Evolutionary conservation across 1,140 invertebrate species (phyloP).

Genomic region (Plodia interpunctella): DNA sequence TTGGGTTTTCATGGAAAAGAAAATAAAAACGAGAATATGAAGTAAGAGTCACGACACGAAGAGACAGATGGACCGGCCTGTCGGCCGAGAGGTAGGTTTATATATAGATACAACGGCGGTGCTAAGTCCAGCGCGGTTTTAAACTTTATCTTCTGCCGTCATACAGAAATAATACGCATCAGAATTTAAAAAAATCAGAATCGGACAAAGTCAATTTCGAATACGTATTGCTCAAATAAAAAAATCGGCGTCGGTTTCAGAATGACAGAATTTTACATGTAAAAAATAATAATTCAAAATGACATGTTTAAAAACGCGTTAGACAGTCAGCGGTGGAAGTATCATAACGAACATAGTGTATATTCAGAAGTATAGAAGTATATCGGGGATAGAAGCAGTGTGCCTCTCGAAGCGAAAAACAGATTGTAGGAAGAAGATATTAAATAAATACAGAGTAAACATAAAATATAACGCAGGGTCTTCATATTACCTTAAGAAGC

Average conservation of each 20-base stretch:
- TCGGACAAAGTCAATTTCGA: too few species aligned
- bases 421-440: conserved; percentile 53
- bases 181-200: too few species aligned
- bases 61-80: conserved; percentile 32
- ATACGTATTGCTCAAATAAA: too few species aligned
- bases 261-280: conserved; percentile 4
- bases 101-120: conserved; percentile 24
- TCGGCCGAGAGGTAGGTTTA: conserved; percentile 16
- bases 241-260: too few species aligned
- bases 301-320: conserved; percentile 38
- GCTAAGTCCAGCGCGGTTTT: conserved; percentile 23
- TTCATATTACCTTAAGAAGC: conserved; percentile 70
- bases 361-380: conserved; percentile 33
- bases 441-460: conserved; percentile 56
- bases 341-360: conserved; percentile 42
- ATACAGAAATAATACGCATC: too few species aligned
- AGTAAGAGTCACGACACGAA: conserved; percentile 61
- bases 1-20: conserved; percentile 85
- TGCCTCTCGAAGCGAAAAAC: conserved; percentile 65
- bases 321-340: conserved; percentile 44
- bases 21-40: conserved; percentile 76
- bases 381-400: conserved; percentile 53
- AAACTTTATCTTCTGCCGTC: not conserved
- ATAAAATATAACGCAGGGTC: conserved; percentile 66
- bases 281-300: too few species aligned